Percentiles rank a stretch among this genome's conserved stretches.
These are phyloP conservation scores for Melieria picta DNA, from an alignment of 2,888 invertebrate genomes.

Conservation along the genomic window DNA sequence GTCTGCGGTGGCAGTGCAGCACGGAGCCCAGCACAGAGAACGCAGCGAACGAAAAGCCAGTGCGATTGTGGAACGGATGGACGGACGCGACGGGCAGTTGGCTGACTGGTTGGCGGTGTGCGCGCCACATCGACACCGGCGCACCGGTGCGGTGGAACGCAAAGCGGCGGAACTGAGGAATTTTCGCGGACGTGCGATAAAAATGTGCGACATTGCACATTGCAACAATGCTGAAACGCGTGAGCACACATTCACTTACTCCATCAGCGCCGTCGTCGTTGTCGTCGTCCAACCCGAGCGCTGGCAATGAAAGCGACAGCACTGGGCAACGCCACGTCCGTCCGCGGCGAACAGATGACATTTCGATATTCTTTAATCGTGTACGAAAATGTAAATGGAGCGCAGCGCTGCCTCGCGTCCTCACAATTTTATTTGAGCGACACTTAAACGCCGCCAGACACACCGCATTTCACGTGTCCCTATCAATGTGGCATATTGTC, in stretches of 20 bases:
- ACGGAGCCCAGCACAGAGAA: conserved; percentile 12
- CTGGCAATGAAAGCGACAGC: too few species aligned
- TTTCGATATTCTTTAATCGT: conserved; percentile 60
- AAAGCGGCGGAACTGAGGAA: conserved; percentile 43
- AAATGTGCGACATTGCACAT: conserved; percentile 62
- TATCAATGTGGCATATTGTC: too few species aligned
- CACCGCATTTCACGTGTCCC: too few species aligned
- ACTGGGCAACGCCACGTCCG: too few species aligned
- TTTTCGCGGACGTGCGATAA: conserved; percentile 62
- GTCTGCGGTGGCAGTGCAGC: conserved; percentile 12
- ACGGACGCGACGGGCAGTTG: background rate
- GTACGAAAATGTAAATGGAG: conserved; percentile 63
- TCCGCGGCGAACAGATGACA: conserved; percentile 53
- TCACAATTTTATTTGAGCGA: too few species aligned
- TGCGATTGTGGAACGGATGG: conserved; percentile 1
- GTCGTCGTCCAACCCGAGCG: background rate
- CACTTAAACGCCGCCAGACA: too few species aligned
- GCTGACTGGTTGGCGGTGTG: conserved; percentile 4
- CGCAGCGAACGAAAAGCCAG: background rate
- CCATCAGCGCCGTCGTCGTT: background rate
- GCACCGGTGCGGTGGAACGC: conserved; percentile 4
- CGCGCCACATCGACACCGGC: conserved; percentile 1
- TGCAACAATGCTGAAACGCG: background rate
- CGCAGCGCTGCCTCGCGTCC: background rate
- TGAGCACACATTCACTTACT: conserved; percentile 2